phyloP scores from a whole-genome alignment of 2,888 invertebrate species.

The Balanococcus diminutus region DNA sequence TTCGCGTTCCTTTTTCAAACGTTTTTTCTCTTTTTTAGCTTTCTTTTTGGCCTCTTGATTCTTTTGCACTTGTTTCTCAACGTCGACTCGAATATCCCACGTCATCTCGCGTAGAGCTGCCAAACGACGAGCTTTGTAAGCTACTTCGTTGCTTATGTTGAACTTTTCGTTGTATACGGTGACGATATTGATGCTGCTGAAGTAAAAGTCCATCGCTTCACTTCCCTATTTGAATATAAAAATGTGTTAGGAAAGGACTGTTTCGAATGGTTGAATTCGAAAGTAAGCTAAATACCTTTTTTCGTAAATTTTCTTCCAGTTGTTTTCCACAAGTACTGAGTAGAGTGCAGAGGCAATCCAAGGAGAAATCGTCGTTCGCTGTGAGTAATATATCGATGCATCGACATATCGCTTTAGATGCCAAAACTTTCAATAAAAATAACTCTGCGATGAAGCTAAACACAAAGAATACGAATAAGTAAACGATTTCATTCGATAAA shows the following conservation, averaged over 20 bases:
- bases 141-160: slow-evolving; percentile 51
- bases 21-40: slow-evolving; percentile 50
- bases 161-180: slow-evolving; percentile 48
- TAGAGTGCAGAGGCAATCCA: slow-evolving; percentile 91
- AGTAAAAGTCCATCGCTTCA: slow-evolving; percentile 50
- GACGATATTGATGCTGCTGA: slow-evolving; percentile 47
- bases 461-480: too few relatives aligned
- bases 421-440: slow-evolving; percentile 46
- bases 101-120: slow-evolving; percentile 48
- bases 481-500: too few relatives aligned
- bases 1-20: slow-evolving; percentile 46
- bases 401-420: slow-evolving; percentile 53
- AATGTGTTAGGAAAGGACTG: not conserved
- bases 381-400: slow-evolving; percentile 80
- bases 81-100: slow-evolving; percentile 53
- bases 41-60: slow-evolving; percentile 51
- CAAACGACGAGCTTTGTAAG: slow-evolving; percentile 52
- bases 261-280: not conserved
- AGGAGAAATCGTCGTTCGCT: slow-evolving; percentile 82
- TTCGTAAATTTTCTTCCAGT: slow-evolving; percentile 65
- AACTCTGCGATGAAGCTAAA: slow-evolving; percentile 42
- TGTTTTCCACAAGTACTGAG: slow-evolving; percentile 89
- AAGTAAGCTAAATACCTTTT: slow-evolving; percentile 29
- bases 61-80: slow-evolving; percentile 47
- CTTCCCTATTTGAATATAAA: slow-evolving; percentile 33